Conservation (phyloP, 2,797 vertebrate genomes). For the Anomalospiza imberbis region DNA sequence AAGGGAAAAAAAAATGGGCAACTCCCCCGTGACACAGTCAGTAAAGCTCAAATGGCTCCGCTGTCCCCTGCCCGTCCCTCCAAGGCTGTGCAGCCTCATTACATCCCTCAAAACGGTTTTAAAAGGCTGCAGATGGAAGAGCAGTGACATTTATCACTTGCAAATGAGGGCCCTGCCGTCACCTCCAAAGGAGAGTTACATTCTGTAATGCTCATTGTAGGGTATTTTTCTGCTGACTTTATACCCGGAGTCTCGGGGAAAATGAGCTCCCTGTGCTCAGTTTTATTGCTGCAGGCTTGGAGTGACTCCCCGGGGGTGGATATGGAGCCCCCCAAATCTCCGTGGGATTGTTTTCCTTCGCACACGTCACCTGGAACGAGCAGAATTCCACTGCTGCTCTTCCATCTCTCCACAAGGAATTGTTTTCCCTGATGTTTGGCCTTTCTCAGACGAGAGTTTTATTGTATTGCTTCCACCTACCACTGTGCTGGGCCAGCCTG, state of each 20-base stretch:
- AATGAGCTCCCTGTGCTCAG: neutral
- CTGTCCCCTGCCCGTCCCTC: neutral
- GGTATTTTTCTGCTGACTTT: neutral
- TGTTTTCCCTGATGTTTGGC: neutral
- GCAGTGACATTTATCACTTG: conserved; percentile 55
- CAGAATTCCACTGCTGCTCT: neutral
- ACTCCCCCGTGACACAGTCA: neutral
- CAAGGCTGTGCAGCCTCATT: neutral
- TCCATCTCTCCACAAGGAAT: neutral
- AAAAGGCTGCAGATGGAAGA: conserved; percentile 50
- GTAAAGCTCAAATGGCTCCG: neutral
- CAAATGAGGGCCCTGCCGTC: neutral
- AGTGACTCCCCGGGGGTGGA: neutral
- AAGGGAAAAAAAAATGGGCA: neutral
- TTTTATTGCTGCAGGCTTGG: neutral
- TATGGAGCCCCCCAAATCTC: neutral
- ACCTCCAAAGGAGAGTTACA: neutral
- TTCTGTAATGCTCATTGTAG: neutral
- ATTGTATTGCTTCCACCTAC: neutral
- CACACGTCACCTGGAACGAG: neutral
- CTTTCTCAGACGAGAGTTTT: neutral
- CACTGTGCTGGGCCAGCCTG: neutral
- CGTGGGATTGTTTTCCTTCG: fast-evolving
- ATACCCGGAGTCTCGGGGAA: neutral
- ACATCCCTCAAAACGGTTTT: conserved; percentile 1